Conservation (phyloP, 1,140 invertebrate species). For the Drosophila kepulauana region DNA sequence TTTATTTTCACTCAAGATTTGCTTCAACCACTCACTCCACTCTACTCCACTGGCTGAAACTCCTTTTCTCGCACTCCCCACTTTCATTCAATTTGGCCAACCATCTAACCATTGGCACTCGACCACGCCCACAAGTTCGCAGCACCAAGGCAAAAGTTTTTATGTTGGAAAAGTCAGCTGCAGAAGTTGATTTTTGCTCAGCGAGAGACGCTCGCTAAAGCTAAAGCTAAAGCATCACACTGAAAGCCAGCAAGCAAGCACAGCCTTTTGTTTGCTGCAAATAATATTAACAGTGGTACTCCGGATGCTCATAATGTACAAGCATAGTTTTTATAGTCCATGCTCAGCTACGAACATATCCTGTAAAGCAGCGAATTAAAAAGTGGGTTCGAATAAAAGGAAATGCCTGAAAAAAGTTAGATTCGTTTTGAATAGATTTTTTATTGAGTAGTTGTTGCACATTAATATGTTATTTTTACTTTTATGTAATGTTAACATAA, state of each 20-base stretch:
- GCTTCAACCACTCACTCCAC: conserved; percentile 20
- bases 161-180: conserved; percentile 73
- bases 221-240: conserved; percentile 12
- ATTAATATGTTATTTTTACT: no score
- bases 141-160: conserved; percentile 67
- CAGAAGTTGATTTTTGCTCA: conserved; percentile 76
- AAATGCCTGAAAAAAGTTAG: not conserved
- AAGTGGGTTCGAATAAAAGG: not conserved
- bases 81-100: conserved; percentile 1
- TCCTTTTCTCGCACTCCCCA: not conserved
- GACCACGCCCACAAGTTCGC: conserved; percentile 53
- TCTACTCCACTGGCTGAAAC: not conserved
- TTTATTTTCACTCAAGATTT: conserved; percentile 85
- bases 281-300: conserved; percentile 67
- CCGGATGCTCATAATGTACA: conserved; percentile 22
- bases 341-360: not conserved
- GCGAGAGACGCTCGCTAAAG: conserved; percentile 28
- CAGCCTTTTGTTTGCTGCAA: conserved; percentile 75
- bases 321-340: not conserved
- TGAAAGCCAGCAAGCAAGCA: conserved; percentile 17
- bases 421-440: no score
- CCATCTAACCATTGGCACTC: conserved; percentile 16
- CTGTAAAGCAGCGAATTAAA: not conserved
- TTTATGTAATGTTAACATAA: no score
- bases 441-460: no score